Evolutionary conservation across 1,140 invertebrate genomes (phyloP), one percentile per base, ranked within the genome.

Genomic region (Papilio glaucus): DNA sequence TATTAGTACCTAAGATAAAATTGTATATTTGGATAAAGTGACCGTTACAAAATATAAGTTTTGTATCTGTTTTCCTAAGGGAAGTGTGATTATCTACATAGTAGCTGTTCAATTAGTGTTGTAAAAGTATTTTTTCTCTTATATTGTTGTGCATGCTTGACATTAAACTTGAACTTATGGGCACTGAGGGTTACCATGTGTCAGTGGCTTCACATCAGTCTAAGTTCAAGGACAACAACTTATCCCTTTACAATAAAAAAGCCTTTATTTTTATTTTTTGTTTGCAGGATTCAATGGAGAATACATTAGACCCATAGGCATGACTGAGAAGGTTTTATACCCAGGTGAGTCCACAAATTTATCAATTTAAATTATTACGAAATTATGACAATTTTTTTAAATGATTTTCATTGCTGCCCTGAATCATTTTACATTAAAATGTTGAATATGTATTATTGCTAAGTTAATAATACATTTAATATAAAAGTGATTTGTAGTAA

Each of bases 301-400:
- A 78, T 77, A 80, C 71, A 57, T 76, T 85, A 85, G 85, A 90
- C 69, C 86, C 80, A 79, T 83, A 90, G 88, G 88, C 85, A 92
- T 92, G 90, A 92, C 90, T 86, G 90, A 92, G 77, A 91, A 92
- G 80, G 82, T 92, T 71, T 84, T 91, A 81, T 84, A 86, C 80
- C 89, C 89, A 87, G 87, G 90, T 92, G 79, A 86, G 87, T 83
- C 26, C 41, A 69, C 33, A 21, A 21, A 63, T 65, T 70, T 39
- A 41, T 68, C 21, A 70, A 57, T 21, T n/a, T n/a, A n/a, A n/a
- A n/a, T n/a, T n/a, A n/a, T n/a, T n/a, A n/a, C n/a, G n/a, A n/a
- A n/a, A n/a, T n/a, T n/a, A n/a, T n/a, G n/a, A n/a, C n/a, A n/a
- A n/a, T n/a, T n/a, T n/a, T n/a, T n/a, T n/a, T n/a, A n/a, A n/a